Percentiles rank a stretch among this genome's conserved stretches.
These are phyloP conservation scores for Macrochelys suwanniensis DNA, from an alignment of 2,797 vertebrate genomes.

Conservation along the genomic window DNA sequence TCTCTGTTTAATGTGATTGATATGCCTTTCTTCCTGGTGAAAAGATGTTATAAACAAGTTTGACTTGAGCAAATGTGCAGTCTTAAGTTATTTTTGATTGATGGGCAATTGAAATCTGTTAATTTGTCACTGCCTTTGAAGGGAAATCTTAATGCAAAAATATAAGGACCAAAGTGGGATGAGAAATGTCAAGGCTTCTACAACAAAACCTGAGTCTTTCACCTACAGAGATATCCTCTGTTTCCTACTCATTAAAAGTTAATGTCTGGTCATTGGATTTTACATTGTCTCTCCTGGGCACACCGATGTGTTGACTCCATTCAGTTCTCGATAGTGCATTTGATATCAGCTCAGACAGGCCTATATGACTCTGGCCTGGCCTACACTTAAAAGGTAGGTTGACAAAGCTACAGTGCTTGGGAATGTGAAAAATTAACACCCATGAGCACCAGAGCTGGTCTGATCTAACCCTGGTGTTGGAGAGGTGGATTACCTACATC, in stretches of 20 bases:
- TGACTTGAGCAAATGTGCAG: background rate
- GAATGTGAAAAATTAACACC: no score
- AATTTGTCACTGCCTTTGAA: background rate
- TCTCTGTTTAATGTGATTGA: rapidly evolving
- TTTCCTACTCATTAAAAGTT: background rate
- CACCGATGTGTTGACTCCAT: no score
- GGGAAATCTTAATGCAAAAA: background rate
- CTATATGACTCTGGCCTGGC: no score
- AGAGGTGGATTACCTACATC: no score
- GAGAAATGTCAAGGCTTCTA: background rate
- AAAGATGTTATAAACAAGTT: background rate
- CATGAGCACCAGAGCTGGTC: no score
- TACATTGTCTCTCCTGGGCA: no score
- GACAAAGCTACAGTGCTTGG: no score
- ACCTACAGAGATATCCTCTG: background rate
- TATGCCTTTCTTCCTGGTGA: background rate
- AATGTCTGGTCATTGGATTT: background rate
- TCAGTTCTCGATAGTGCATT: no score
- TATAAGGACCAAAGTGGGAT: background rate
- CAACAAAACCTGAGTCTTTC: background rate
- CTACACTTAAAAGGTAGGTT: no score
- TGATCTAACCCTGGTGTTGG: no score
- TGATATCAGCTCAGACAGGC: no score
- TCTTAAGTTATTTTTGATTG: background rate
- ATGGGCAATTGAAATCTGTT: background rate